These are phyloP conservation scores for Saturnia japonica DNA, from an alignment of 2,888 invertebrate species.

Conservation along the genomic window DNA sequence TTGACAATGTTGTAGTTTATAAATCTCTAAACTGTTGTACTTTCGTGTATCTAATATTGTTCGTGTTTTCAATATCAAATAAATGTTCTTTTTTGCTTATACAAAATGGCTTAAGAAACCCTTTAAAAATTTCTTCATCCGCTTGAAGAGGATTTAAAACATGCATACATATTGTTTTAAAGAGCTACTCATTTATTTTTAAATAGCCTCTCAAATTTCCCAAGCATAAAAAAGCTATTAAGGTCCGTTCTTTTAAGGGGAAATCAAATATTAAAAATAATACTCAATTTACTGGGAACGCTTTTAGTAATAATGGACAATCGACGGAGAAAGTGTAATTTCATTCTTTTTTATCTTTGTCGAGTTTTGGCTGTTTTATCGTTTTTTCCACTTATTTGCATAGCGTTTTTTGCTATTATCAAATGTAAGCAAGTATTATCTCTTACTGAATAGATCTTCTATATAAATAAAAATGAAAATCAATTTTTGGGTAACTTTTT, in stretches of 20 bases:
- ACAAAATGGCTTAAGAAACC: too few species aligned
- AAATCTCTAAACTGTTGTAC: too few species aligned
- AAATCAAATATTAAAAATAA: constrained; percentile 55
- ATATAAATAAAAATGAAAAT: too few species aligned
- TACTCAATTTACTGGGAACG: constrained; percentile 43
- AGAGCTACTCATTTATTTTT: not conserved
- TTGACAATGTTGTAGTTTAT: too few species aligned
- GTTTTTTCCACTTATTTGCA: not conserved
- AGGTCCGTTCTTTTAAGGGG: constrained; percentile 42
- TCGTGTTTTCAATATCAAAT: too few species aligned
- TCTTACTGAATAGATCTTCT: too few species aligned
- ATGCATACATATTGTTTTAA: not conserved
- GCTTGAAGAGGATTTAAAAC: too few species aligned
- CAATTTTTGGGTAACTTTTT: too few species aligned
- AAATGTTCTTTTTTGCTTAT: too few species aligned
- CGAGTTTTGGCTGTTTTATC: not conserved
- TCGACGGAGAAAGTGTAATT: constrained; percentile 27
- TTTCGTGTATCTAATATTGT: too few species aligned
- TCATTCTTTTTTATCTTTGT: not conserved
- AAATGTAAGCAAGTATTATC: not conserved
- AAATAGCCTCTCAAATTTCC: constrained; percentile 32
- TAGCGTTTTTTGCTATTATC: not conserved
- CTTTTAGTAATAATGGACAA: constrained; percentile 40
- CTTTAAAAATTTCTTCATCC: too few species aligned
- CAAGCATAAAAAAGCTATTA: constrained; percentile 45